These are phyloP conservation scores for Peromyscus polionotus DNA, from an alignment of 2,113 vertebrate genomes.

Conservation along the genomic window DNA sequence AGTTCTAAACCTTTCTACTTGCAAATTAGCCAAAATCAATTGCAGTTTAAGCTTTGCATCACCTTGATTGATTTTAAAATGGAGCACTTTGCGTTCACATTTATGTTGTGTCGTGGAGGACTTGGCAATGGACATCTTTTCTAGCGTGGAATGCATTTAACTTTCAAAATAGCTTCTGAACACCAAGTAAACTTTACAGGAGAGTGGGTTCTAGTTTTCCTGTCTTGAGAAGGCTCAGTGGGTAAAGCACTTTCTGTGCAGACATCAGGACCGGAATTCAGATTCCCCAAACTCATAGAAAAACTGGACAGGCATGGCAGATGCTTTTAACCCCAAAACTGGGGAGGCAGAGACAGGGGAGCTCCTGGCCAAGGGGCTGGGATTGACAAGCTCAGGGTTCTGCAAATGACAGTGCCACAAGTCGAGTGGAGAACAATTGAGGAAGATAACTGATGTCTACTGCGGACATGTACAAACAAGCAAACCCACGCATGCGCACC, in stretches of 20 bases:
- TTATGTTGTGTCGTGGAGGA: constrained; percentile 54
- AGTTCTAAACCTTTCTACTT: constrained; percentile 79
- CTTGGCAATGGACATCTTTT: constrained; percentile 39
- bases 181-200: constrained; percentile 19
- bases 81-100: constrained; percentile 53
- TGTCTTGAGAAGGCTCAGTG: not conserved
- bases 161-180: constrained; percentile 59
- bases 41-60: constrained; percentile 68
- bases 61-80: constrained; percentile 71
- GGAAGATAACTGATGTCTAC: not conserved
- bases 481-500: not conserved
- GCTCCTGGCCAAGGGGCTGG: not conserved
- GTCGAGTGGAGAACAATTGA: not conserved
- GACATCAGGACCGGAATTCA: not conserved
- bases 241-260: not conserved
- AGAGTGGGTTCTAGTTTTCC: not conserved
- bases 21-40: constrained; percentile 76
- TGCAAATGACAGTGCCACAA: not conserved
- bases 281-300: not conserved
- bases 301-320: not conserved
- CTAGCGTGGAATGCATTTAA: constrained; percentile 17
- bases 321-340: too few species aligned
- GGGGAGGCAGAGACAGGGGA: not conserved
- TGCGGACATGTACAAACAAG: not conserved
- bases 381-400: too few species aligned